Conservation (phyloP, 2,888 invertebrate species). For the Calliopum simillimum region DNA sequence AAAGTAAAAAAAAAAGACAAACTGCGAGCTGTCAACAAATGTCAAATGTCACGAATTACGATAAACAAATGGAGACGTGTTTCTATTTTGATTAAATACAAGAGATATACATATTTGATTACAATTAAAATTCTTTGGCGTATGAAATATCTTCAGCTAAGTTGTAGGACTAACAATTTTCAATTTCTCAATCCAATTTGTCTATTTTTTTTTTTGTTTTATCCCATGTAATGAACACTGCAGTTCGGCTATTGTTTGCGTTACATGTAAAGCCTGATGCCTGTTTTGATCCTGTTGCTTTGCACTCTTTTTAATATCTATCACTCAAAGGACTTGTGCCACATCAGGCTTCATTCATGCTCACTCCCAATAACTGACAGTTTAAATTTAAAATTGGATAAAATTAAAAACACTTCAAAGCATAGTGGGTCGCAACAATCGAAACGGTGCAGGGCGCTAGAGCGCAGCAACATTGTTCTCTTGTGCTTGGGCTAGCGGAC, state of each 20-base stretch:
- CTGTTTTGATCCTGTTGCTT: not conserved
- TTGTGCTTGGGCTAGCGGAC: not conserved
- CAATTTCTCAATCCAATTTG: not conserved
- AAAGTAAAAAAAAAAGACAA: too few species aligned
- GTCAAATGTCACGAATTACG: too few species aligned
- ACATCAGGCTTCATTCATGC: slow-evolving; percentile 33
- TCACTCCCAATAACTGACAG: slow-evolving; percentile 39
- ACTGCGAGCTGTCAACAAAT: too few species aligned
- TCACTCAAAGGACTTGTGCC: slow-evolving; percentile 14
- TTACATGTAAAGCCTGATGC: not conserved
- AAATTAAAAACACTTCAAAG: slow-evolving; percentile 48
- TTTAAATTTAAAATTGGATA: slow-evolving; percentile 52
- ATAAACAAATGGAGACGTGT: too few species aligned
- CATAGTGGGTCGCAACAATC: not conserved
- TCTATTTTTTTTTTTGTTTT: not conserved
- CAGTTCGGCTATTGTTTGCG: not conserved
- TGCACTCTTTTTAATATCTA: slow-evolving; percentile 19
- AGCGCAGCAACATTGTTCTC: too few species aligned
- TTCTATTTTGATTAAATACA: too few species aligned
- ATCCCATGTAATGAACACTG: not conserved
- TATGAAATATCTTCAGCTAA: too few species aligned
- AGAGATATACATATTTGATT: too few species aligned
- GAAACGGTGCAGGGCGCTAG: too few species aligned
- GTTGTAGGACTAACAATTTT: too few species aligned
- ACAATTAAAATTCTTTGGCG: too few species aligned